Conservation (phyloP, 2,888 invertebrate species). For the Himalopsyche anomala region DNA sequence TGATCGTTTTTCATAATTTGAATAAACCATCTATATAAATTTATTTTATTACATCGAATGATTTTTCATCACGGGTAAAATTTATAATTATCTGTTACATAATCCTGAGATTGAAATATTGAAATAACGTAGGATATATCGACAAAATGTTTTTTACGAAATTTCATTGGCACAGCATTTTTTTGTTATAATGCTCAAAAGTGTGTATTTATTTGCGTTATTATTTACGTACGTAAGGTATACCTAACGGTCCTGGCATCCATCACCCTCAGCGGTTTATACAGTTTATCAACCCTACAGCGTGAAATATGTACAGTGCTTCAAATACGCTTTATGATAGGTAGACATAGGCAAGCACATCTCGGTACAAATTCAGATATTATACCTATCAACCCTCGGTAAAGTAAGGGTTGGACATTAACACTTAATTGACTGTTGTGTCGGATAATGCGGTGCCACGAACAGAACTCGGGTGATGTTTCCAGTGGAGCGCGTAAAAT, state of each 20-base stretch:
- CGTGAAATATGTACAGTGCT: background rate
- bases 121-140: no score
- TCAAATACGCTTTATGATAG: slow-evolving; percentile 12
- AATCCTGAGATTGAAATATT: no score
- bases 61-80: no score
- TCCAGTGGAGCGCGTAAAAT: background rate
- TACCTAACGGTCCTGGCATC: background rate
- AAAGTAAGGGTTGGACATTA: slow-evolving; percentile 57
- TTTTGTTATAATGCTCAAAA: background rate
- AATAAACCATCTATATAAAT: no score
- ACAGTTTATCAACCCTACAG: background rate
- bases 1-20: no score
- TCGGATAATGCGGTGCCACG: slow-evolving; percentile 57
- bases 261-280: slow-evolving; percentile 4
- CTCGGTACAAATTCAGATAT: slow-evolving; percentile 40
- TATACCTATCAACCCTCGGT: slow-evolving; percentile 36
- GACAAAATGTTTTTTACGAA: no score
- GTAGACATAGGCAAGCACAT: background rate
- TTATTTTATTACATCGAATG: no score
- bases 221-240: no score
- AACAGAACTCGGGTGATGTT: slow-evolving; percentile 37
- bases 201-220: background rate
- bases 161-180: no score
- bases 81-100: no score
- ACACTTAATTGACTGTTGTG: slow-evolving; percentile 65